phyloP scores from a whole-genome alignment of 2,888 invertebrate genomes.

The Acleris emargana region DNA sequence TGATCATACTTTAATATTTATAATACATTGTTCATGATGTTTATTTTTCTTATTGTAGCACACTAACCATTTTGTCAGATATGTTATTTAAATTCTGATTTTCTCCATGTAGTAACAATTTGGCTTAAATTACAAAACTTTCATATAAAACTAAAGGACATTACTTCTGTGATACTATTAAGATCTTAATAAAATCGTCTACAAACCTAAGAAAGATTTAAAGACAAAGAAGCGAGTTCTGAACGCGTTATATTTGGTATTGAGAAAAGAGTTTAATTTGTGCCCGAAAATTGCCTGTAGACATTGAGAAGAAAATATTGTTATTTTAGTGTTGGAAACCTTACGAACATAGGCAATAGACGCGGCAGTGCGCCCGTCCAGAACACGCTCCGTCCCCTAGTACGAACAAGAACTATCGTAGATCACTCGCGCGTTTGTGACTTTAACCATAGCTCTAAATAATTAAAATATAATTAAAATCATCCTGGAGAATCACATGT shows the following conservation, averaged over 20 bases:
- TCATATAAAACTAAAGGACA: slow-evolving; percentile 63
- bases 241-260: slow-evolving; percentile 11
- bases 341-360: not conserved
- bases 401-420: slow-evolving; percentile 40
- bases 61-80: slow-evolving; percentile 84
- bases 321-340: not conserved
- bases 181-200: slow-evolving; percentile 60
- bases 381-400: slow-evolving; percentile 55
- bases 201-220: slow-evolving; percentile 50
- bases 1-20: slow-evolving; percentile 75
- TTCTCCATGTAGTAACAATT: slow-evolving; percentile 81
- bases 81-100: slow-evolving; percentile 83
- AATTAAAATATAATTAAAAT: slow-evolving; percentile 65
- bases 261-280: not conserved
- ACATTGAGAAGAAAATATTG: not conserved
- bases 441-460: slow-evolving; percentile 49
- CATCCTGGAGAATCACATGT: slow-evolving; percentile 78
- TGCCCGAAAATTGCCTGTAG: not conserved
- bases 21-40: slow-evolving; percentile 81
- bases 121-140: slow-evolving; percentile 73
- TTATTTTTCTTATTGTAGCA: slow-evolving; percentile 80
- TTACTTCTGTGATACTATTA: slow-evolving; percentile 57
- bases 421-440: slow-evolving; percentile 53
- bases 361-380: slow-evolving; percentile 38
- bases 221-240: slow-evolving; percentile 26